A percentile compares a stretch with the other conserved stretches of the same genome.
These are phyloP conservation scores for Crocidura indochinensis DNA, from an alignment of 2,797 vertebrate species.

Conservation along the genomic window DNA sequence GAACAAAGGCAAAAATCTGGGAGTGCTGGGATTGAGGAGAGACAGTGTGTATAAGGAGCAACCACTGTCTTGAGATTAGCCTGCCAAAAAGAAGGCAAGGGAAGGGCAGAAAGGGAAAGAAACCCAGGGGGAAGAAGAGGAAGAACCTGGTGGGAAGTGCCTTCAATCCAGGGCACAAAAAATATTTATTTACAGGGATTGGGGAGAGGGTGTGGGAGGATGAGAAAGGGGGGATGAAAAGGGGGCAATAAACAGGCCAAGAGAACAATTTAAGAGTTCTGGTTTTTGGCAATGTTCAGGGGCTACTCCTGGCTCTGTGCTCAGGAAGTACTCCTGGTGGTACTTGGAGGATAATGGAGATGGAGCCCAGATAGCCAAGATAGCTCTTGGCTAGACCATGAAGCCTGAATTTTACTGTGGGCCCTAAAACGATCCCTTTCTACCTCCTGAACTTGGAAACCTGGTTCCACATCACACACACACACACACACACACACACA, in stretches of 20 bases:
- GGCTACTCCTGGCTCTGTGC: no score
- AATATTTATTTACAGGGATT: no score
- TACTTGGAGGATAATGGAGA: no score
- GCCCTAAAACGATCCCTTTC: not conserved
- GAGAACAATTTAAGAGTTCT: not conserved
- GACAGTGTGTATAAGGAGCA: not conserved
- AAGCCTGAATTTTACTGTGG: not conserved
- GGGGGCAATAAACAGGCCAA: not conserved
- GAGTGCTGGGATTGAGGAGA: not conserved
- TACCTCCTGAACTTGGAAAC: constrained; percentile 18
- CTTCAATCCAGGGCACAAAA: not conserved
- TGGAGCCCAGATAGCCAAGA: no score
- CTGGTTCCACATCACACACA: not conserved
- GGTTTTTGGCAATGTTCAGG: no score
- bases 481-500: no score
- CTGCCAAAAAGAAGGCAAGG: not conserved
- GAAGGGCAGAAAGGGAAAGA: not conserved
- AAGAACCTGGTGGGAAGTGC: constrained; percentile 16
- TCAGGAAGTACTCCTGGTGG: no score
- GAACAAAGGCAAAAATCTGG: not conserved
- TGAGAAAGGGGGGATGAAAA: not conserved
- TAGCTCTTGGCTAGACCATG: no score
- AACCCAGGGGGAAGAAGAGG: not conserved
- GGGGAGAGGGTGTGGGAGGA: no score
- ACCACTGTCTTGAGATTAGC: not conserved